A percentile compares a stretch with the other conserved stretches of the same genome.
These are phyloP conservation scores for Gymnocypris eckloni DNA, from an alignment of 2,797 vertebrate species.

Conservation along the genomic window DNA sequence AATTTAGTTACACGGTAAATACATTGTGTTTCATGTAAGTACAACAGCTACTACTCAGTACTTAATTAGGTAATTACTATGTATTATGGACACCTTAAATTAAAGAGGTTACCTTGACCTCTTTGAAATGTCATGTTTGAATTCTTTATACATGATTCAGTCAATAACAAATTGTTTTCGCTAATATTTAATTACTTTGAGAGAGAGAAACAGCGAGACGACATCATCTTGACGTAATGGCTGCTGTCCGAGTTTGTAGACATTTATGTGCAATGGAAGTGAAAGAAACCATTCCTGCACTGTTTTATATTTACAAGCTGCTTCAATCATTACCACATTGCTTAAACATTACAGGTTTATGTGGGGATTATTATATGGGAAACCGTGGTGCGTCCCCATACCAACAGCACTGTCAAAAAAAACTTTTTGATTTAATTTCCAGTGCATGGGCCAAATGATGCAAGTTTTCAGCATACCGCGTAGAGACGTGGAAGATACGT, in stretches of 20 bases:
- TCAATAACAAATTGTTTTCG: neutral
- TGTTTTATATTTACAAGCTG: neutral
- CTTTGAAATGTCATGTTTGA: neutral
- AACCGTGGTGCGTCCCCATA: neutral
- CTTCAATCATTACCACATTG: neutral
- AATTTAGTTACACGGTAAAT: too few species aligned
- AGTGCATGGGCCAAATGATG: neutral
- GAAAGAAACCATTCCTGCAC: neutral
- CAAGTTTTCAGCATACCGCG: neutral
- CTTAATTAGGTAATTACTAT: too few species aligned
- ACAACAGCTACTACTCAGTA: too few species aligned
- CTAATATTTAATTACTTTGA: neutral
- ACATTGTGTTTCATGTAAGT: too few species aligned
- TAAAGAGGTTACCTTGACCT: neutral
- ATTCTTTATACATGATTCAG: neutral
- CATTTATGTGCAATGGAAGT: neutral
- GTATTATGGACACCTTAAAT: too few species aligned
- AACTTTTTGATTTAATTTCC: neutral
- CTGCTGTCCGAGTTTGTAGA: neutral
- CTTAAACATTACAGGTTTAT: neutral
- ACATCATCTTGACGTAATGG: neutral
- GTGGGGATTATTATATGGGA: neutral
- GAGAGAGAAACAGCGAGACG: neutral
- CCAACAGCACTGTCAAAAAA: neutral
- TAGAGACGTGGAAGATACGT: constrained; percentile 5